Evolutionary conservation across 92 coral and sea anemone species (phyloP).

Genomic region (Isaurus tuberculatus): DNA sequence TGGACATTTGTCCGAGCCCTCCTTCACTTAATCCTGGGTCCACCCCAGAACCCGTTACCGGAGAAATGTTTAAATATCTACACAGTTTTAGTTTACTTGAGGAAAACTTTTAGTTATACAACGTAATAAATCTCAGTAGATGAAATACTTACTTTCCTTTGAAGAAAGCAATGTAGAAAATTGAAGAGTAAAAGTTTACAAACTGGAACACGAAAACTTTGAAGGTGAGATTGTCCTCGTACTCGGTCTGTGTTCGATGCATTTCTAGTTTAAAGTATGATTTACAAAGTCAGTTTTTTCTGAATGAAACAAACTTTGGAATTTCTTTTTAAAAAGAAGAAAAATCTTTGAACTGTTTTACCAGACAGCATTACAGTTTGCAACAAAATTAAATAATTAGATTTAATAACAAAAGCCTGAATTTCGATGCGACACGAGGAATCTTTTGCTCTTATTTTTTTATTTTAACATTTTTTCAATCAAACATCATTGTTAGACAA

Average conservation of each 20-base stretch:
- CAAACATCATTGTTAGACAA: too few relatives aligned
- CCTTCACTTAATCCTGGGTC: too few relatives aligned
- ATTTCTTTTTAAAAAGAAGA: background rate
- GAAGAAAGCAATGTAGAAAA: conserved; percentile 98
- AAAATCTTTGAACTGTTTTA: background rate
- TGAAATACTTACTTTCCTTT: conserved; percentile 91
- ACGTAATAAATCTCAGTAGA: background rate
- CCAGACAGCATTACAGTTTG: background rate
- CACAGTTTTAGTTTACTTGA: too few relatives aligned
- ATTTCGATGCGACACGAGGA: too few relatives aligned
- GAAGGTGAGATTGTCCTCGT: conserved; percentile 95
- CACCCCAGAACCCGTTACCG: too few relatives aligned
- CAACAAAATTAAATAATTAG: too few relatives aligned
- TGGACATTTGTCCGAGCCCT: too few relatives aligned
- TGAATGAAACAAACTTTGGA: background rate
- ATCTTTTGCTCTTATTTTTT: too few relatives aligned
- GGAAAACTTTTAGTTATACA: too few relatives aligned
- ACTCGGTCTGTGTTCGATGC: conserved; percentile 98
- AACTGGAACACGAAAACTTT: conserved; percentile 98
- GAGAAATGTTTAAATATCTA: too few relatives aligned
- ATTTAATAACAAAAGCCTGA: too few relatives aligned
- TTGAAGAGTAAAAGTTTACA: conserved; percentile 95
- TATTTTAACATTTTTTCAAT: too few relatives aligned
- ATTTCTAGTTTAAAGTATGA: conserved; percentile 62
- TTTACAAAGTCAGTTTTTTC: background rate